phyloP scores from a whole-genome alignment of 2,888 invertebrate species.

The Nemurella pictetii region DNA sequence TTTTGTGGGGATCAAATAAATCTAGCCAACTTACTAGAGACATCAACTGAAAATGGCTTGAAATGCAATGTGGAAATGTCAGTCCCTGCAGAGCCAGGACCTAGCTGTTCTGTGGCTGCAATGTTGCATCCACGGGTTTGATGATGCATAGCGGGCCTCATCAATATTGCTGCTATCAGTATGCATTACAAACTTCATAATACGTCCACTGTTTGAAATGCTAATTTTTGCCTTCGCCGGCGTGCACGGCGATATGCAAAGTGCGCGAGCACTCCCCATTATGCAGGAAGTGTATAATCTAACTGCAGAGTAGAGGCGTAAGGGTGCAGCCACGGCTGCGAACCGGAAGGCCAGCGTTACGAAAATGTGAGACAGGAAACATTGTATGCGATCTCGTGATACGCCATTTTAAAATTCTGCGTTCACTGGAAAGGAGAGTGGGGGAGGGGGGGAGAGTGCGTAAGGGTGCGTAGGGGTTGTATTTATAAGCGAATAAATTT shows the following conservation, averaged over 20 bases:
- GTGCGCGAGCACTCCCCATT: background rate
- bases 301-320: background rate
- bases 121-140: background rate
- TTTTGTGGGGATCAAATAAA: no score
- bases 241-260: conserved; percentile 14
- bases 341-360: background rate
- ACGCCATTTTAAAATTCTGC: background rate
- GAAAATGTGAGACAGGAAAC: conserved; percentile 13
- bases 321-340: background rate
- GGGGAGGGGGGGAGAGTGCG: background rate
- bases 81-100: background rate
- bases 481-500: background rate
- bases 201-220: conserved; percentile 41
- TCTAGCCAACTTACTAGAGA: no score
- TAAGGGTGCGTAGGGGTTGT: background rate
- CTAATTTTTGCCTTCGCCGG: conserved; percentile 37
- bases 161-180: conserved; percentile 36
- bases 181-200: conserved; percentile 41
- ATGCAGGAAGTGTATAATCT: background rate
- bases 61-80: background rate
- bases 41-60: no score
- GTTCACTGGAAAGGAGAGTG: background rate
- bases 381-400: background rate
- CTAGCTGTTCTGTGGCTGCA: background rate
- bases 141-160: background rate